phyloP scores from a whole-genome alignment of 2,888 invertebrate genomes.

The Anodontia alba region DNA sequence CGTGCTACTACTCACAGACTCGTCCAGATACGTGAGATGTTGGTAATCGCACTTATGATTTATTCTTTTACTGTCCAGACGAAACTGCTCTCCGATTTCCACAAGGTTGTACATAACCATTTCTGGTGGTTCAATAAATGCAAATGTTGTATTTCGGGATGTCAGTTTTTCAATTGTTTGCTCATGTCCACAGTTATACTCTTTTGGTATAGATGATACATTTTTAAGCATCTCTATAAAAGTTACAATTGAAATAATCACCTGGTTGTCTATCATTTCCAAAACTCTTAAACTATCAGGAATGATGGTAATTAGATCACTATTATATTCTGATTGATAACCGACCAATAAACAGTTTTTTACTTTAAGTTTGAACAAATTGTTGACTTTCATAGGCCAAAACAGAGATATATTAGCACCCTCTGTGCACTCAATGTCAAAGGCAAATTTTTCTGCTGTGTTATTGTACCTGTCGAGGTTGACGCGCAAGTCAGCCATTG shows the following conservation, averaged over 20 bases:
- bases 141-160: constrained; percentile 50
- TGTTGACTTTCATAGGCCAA: constrained; percentile 62
- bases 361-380: constrained; percentile 50
- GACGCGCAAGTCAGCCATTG: constrained; percentile 35
- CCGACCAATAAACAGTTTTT: constrained; percentile 54
- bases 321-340: constrained; percentile 48
- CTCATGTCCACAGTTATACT: constrained; percentile 63
- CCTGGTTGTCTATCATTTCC: constrained; percentile 35
- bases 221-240: constrained; percentile 32
- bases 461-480: constrained; percentile 23
- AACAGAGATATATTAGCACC: constrained; percentile 55
- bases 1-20: constrained; percentile 54
- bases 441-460: constrained; percentile 28
- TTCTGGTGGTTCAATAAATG: constrained; percentile 33
- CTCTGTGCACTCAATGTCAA: constrained; percentile 49
- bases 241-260: constrained; percentile 32
- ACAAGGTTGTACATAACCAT: constrained; percentile 13
- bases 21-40: constrained; percentile 60
- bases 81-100: constrained; percentile 45
- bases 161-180: constrained; percentile 47
- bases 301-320: constrained; percentile 22
- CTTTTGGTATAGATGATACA: constrained; percentile 41
- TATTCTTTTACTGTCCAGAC: constrained; percentile 43
- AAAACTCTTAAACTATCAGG: constrained; percentile 58
- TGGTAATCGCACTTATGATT: constrained; percentile 58